These are phyloP conservation scores for Pipistrellus kuhlii DNA, from an alignment of 2,797 vertebrate genomes.

Conservation along the genomic window DNA sequence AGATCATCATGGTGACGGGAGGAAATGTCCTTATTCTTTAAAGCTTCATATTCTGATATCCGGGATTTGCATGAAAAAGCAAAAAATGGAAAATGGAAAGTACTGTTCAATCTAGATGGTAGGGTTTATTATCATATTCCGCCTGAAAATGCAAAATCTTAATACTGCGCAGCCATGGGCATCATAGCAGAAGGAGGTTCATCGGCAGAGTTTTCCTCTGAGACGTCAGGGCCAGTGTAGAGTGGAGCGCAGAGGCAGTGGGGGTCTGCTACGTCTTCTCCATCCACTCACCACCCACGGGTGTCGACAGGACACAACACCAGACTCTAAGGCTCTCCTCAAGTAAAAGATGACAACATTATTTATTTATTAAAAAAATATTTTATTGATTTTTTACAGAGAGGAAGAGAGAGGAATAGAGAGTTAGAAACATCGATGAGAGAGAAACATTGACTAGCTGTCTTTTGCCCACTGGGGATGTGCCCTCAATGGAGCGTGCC, in stretches of 20 bases:
- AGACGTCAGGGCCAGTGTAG: background rate
- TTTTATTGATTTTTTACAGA: too few relatives aligned
- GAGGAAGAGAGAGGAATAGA: too few relatives aligned
- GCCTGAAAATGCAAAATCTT: background rate
- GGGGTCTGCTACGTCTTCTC: background rate
- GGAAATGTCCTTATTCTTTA: background rate
- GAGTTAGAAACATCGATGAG: too few relatives aligned
- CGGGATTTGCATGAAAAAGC: background rate
- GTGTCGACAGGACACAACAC: background rate
- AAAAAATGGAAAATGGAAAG: slow-evolving; percentile 6
- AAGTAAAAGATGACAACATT: background rate
- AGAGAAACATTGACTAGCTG: too few relatives aligned
- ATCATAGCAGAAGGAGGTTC: background rate
- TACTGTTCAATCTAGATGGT: background rate
- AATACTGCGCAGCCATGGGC: too few relatives aligned
- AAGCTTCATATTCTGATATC: background rate
- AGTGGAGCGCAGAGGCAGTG: background rate
- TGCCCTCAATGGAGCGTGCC: too few relatives aligned
- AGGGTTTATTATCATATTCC: background rate
- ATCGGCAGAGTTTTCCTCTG: background rate
- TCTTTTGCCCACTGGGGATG: too few relatives aligned
- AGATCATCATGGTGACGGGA: background rate
- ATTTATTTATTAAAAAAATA: too few relatives aligned
- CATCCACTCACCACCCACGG: background rate
- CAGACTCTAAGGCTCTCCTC: background rate